Percentiles rank a stretch among this genome's conserved stretches.
Evolutionary conservation across 2,797 vertebrate genomes (phyloP).

Genomic region (Morelia viridis): DNA sequence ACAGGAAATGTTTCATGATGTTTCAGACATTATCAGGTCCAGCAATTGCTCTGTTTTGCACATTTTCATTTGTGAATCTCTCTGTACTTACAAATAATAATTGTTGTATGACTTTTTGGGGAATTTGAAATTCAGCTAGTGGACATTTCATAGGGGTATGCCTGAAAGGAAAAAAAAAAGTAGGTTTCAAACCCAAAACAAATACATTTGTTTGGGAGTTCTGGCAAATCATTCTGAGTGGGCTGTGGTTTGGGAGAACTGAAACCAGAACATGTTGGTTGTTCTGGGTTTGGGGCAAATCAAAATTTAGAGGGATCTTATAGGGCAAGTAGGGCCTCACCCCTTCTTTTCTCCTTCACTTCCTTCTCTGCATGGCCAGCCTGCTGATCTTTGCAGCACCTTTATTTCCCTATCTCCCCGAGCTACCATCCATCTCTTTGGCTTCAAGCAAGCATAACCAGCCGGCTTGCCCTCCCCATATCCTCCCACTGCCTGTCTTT

Average conservation of each 20-base stretch:
- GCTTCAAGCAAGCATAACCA: not conserved
- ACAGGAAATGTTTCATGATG: not conserved
- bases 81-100: not conserved
- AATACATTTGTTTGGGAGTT: not conserved
- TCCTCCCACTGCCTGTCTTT: not conserved
- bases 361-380: not conserved
- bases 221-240: not conserved
- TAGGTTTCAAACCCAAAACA: not conserved
- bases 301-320: not conserved
- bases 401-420: not conserved
- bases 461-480: not conserved
- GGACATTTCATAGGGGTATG: not conserved
- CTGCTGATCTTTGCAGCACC: not conserved
- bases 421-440: not conserved
- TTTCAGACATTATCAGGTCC: not conserved
- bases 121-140: not conserved
- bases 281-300: not conserved
- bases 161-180: not conserved
- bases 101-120: not conserved
- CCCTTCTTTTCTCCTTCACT: not conserved
- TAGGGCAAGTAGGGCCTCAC: not conserved
- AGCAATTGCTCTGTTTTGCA: not conserved
- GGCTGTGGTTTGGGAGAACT: not conserved
- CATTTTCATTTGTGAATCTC: not conserved
- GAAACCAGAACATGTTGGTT: not conserved